Base-by-base conservation (phyloP, 2,113 vertebrate species). In the Microcebus ravelobensis region DNA sequence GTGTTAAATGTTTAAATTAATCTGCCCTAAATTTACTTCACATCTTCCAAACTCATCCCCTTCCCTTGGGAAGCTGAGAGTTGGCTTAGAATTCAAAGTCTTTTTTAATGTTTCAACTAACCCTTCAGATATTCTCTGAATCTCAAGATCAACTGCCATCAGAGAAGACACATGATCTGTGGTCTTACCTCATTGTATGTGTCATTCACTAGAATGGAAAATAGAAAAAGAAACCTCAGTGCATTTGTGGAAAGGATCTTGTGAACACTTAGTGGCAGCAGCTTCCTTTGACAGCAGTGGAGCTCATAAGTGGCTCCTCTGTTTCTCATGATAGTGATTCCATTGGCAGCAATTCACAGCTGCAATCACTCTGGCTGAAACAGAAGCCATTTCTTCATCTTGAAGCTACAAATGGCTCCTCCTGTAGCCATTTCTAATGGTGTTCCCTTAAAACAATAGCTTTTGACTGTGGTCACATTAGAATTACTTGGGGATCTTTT, bases 51-150 rank as follows among this genome's bases (percentile, higher is more conserved):
- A 94, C 11, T 50, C 73, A 71, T 36, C 21, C 7, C 80, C 8
- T 96, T 80, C 52, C 20, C 63, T 91, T 59, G 71, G 45, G 55
- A 87, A 84, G 52, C 27, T 83, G 2, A 29, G 27, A 29, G 59
- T 83, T 31, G 59, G 34, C 21, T 73, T 83, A 79, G 3, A 55
- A 80, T 36, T 87, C 18, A 59, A 45, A 65, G n/a, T 91, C 25
- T 77, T 63, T 57, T 84, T 87, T 71, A 63, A 73, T 57, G 50
- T 91, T 96, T 73, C 39, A 87, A 79, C 79, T 65, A 73, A 29
- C 31, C 8, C 8, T 93, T 15, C 29, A 73, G 36, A 36, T 90
- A 85, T 7, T 65, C 36, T 70, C 36, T 63, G 61, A 71, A 29
- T 55, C 36, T 97, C 45, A 92, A 65, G 27, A 82, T 36, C 59